Percentiles rank a stretch among this genome's conserved stretches.
These are phyloP conservation scores for Aphodius sticticus DNA, from an alignment of 2,888 invertebrate species.

Conservation along the genomic window DNA sequence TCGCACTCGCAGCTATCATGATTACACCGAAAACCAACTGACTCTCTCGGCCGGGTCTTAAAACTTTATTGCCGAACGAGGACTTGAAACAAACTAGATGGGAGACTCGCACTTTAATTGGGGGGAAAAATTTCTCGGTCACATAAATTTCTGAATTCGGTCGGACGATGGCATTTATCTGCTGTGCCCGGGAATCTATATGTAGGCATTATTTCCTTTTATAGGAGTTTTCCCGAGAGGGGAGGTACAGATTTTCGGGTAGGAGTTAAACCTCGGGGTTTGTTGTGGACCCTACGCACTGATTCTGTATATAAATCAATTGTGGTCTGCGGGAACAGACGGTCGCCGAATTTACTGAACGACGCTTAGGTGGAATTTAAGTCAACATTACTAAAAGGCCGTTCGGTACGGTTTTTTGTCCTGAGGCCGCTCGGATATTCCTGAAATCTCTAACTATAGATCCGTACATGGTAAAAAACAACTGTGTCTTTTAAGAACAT, in stretches of 20 bases:
- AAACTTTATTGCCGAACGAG: neutral
- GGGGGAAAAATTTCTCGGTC: neutral
- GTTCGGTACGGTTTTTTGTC: neutral
- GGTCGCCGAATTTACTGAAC: neutral
- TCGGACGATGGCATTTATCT: neutral
- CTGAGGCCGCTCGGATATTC: neutral
- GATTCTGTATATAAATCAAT: constrained; percentile 4
- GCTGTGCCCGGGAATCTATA: neutral
- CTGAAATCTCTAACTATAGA: neutral
- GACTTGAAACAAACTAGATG: neutral
- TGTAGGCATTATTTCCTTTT: neutral
- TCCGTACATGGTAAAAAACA: neutral
- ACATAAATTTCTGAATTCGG: neutral
- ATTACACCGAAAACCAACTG: neutral
- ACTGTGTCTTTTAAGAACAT: neutral
- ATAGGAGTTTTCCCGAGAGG: neutral
- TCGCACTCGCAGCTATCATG: neutral
- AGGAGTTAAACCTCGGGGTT: neutral
- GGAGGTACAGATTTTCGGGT: neutral
- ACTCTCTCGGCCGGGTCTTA: neutral
- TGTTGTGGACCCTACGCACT: neutral
- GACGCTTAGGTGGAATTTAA: neutral
- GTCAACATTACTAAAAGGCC: neutral
- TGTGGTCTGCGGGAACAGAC: neutral
- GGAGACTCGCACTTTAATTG: neutral